Percentiles rank a stretch among this genome's conserved stretches.
phyloP scores from a whole-genome alignment of 2,888 invertebrate species.

The Aradus depressus region DNA sequence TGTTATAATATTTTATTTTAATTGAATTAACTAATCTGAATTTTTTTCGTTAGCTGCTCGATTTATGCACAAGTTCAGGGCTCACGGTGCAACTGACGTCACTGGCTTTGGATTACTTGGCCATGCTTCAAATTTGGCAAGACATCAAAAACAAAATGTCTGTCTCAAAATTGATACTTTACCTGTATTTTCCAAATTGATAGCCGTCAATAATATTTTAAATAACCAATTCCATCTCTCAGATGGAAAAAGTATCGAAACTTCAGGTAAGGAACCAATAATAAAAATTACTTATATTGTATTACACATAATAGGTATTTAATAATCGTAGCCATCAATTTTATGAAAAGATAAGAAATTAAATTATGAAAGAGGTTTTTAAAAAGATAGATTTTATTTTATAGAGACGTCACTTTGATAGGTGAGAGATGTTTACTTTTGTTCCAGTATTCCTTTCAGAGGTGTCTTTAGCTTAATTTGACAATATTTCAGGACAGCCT shows the following conservation, averaged over 20 bases:
- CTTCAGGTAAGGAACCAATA: slow-evolving; percentile 40
- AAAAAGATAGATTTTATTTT: too few species aligned
- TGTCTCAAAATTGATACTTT: slow-evolving; percentile 81
- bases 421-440: too few species aligned
- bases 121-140: slow-evolving; percentile 72
- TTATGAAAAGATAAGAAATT: too few species aligned
- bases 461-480: too few species aligned
- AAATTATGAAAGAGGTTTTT: too few species aligned
- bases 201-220: slow-evolving; percentile 48
- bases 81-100: slow-evolving; percentile 80
- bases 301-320: too few species aligned
- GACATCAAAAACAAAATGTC: slow-evolving; percentile 75
- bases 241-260: slow-evolving; percentile 75
- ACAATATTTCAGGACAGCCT: too few species aligned
- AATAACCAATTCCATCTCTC: slow-evolving; percentile 60
- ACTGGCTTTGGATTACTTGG: slow-evolving; percentile 75
- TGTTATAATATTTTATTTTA: background rate
- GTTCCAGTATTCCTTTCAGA: too few species aligned
- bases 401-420: too few species aligned
- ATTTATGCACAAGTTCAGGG: slow-evolving; percentile 81
- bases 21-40: too few species aligned
- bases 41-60: slow-evolving; percentile 54
- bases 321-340: too few species aligned
- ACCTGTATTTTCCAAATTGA: slow-evolving; percentile 79
- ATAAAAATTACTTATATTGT: background rate